Base-by-base conservation (phyloP, 2,888 invertebrate species). In the Scotopteryx bipunctaria region DNA sequence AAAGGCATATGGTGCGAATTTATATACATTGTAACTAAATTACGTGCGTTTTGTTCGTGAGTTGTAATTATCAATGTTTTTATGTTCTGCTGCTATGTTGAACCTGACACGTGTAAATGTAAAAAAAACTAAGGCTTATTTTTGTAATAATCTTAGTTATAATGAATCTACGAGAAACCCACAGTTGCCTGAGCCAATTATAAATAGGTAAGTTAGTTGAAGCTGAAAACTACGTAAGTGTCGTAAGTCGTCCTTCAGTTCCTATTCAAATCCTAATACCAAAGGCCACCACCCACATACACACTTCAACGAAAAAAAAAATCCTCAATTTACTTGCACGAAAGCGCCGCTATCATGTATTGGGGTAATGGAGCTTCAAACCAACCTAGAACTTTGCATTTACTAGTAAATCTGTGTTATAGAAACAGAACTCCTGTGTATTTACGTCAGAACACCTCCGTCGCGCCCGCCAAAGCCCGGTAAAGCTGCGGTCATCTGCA, bases 21-120 rank as follows among this genome's bases (percentile, higher is more conserved):
- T 58, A 46, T 42, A 51, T 59, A 32, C 55, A 38, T 48, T 44
- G 49, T 50, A 54, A 63, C 53, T 62, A 61, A 63, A 62, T 61
- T 65, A 66, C 66, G 69, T 72, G 72, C 64, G 64, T 66, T 62
- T 64, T 57, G 69, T 64, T 76, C 75, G 70, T 72, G 74, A 74
- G 63, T 71, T 71, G 71, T 78, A 66, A 75, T 67, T 65, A 52
- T 46, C 21, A 11, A 45, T 56, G 63, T 67, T 66, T 65, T 62
- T 64, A 66, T 55, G 59, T 69, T 63, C 66, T 67, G 71, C 67
- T 11, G 48, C 45, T 65, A 70, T 69, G 67, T 74, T 66, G 50
- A 52, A 60, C 57, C 48, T 59, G 54, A 63, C 66, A 69, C 68
- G 67, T 69, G 69, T 38, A 42, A 46, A 14, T 14, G 11, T 11